Evolutionary conservation across 2,113 vertebrate genomes (phyloP).

Genomic region (Microcebus murinus): DNA sequence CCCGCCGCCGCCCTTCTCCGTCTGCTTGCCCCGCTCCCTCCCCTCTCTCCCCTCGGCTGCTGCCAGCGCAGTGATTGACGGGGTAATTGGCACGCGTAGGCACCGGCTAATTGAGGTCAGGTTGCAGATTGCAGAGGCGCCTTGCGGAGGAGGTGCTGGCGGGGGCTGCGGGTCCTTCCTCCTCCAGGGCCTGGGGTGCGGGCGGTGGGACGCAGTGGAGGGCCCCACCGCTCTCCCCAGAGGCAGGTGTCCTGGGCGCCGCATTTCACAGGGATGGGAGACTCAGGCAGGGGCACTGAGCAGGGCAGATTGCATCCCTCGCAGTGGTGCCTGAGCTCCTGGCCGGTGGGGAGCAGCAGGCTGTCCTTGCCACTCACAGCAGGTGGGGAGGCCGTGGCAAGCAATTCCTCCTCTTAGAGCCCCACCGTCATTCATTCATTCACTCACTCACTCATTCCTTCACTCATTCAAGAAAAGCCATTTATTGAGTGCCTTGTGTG

Average conservation of each 20-base stretch:
- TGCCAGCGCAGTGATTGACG: conserved; percentile 54
- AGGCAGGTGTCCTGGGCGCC: neutral
- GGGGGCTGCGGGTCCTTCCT: neutral
- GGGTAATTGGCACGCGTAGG: conserved; percentile 69
- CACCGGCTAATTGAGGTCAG: conserved; percentile 77
- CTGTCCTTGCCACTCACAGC: neutral
- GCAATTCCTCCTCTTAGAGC: neutral
- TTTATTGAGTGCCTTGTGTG: neutral
- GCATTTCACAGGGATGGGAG: neutral
- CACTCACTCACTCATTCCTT: neutral
- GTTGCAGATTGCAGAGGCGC: neutral
- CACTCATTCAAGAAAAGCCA: neutral
- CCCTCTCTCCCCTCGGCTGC: neutral
- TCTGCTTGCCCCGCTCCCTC: too few relatives aligned
- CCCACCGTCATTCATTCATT: neutral
- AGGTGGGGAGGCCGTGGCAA: neutral
- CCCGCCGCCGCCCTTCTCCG: rapidly evolving
- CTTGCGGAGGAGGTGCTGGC: rapidly evolving
- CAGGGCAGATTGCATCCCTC: neutral
- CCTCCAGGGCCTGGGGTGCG: neutral
- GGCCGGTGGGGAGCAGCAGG: neutral
- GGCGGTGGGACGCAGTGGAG: neutral
- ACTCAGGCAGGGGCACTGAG: neutral
- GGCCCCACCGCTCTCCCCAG: neutral
- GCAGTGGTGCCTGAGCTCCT: neutral